These are phyloP conservation scores for Ranitomeya imitator DNA, from an alignment of 2,113 vertebrate genomes.

Conservation along the genomic window DNA sequence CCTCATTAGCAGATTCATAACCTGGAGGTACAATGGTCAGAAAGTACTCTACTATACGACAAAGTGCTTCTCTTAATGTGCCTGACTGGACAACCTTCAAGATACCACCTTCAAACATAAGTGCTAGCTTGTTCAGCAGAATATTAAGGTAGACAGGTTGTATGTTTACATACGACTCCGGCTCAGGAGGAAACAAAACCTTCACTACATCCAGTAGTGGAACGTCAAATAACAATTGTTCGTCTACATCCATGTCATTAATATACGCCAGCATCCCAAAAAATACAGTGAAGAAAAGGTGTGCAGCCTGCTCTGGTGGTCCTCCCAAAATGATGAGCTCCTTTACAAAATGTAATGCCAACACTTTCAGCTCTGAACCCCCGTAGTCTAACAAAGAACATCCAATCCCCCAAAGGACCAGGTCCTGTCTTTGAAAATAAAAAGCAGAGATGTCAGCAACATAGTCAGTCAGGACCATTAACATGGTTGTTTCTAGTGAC, in stretches of 20 bases:
- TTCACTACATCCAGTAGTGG: constrained; percentile 79
- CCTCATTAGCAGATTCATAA: constrained; percentile 77
- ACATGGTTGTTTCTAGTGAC: constrained; percentile 73
- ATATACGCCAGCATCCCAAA: constrained; percentile 77
- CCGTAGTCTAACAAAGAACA: constrained; percentile 81
- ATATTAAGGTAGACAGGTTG: constrained; percentile 85
- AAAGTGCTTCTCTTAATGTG: constrained; percentile 80
- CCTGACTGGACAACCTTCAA: constrained; percentile 69
- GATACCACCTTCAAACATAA: constrained; percentile 73
- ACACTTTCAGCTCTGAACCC: constrained; percentile 72
- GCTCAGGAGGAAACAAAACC: constrained; percentile 76
- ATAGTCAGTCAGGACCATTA: constrained; percentile 75
- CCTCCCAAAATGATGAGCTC: constrained; percentile 80
- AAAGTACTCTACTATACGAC: constrained; percentile 83
- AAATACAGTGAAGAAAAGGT: constrained; percentile 81
- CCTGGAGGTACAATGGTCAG: constrained; percentile 78
- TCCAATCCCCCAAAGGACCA: constrained; percentile 79
- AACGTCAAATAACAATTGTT: constrained; percentile 72
- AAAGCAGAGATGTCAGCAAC: constrained; percentile 71
- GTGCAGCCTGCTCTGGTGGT: constrained; percentile 78
- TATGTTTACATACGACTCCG: constrained; percentile 70
- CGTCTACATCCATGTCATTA: constrained; percentile 65
- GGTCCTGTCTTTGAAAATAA: constrained; percentile 78
- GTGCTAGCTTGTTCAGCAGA: constrained; percentile 83
- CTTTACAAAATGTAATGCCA: constrained; percentile 76